These are phyloP conservation scores for Loriculus beryllinus DNA, from an alignment of 2,797 vertebrate genomes.

Conservation along the genomic window DNA sequence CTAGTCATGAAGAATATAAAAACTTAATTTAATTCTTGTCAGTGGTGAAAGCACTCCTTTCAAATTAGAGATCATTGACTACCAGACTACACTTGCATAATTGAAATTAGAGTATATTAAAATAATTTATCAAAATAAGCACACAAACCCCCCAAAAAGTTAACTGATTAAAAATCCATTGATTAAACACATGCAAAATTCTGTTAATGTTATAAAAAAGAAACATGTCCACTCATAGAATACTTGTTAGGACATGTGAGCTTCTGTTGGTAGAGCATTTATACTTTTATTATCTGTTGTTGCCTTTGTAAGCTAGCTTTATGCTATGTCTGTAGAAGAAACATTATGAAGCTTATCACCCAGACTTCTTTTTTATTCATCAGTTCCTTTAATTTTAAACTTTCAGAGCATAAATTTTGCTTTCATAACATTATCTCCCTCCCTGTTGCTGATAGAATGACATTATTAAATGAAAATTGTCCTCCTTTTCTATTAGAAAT, in stretches of 20 bases:
- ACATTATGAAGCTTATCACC: background rate
- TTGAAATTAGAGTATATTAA: conserved; percentile 72
- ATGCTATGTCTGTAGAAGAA: background rate
- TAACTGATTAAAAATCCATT: conserved; percentile 59
- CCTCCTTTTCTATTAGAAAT: background rate
- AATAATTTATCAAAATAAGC: conserved; percentile 74
- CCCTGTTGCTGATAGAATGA: background rate
- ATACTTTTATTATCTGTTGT: background rate
- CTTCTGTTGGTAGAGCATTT: conserved; percentile 24
- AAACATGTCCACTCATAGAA: conserved; percentile 13
- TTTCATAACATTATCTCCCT: background rate
- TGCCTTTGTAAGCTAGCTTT: conserved; percentile 14
- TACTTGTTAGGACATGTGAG: background rate
- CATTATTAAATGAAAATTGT: background rate
- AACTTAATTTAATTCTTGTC: conserved; percentile 27
- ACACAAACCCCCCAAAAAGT: conserved; percentile 60
- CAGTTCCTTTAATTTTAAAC: background rate
- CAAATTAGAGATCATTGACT: conserved; percentile 63
- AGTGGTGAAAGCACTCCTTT: conserved; percentile 34
- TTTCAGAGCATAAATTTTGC: background rate
- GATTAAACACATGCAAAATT: conserved; percentile 60
- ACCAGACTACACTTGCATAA: conserved; percentile 39
- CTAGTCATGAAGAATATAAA: background rate
- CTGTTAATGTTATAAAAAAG: conserved; percentile 59
- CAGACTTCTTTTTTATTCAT: background rate